phyloP scores from a whole-genome alignment of 1,140 invertebrate species.

The Atta texana region DNA sequence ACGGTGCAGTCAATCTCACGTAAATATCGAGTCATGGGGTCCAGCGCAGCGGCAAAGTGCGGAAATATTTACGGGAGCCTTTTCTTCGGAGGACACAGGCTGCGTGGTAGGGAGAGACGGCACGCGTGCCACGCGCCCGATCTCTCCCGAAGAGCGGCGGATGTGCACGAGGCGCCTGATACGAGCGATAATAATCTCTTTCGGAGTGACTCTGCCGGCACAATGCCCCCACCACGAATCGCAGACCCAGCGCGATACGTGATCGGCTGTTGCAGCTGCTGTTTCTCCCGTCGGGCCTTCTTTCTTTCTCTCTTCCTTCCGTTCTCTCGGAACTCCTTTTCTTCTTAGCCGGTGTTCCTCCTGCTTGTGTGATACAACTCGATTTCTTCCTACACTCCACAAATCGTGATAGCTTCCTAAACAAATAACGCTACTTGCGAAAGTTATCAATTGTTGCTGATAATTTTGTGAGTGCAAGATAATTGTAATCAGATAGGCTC shows the following conservation, averaged over 20 bases:
- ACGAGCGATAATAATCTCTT: slow-evolving; percentile 82
- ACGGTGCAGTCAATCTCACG: neutral
- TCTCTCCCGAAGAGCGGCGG: slow-evolving; percentile 73
- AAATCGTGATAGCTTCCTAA: slow-evolving; percentile 63
- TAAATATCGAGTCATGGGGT: neutral
- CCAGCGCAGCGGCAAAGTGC: neutral
- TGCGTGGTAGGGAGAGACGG: slow-evolving; percentile 71
- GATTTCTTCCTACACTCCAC: slow-evolving; percentile 21
- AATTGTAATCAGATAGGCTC: neutral
- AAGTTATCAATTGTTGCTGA: slow-evolving; percentile 1
- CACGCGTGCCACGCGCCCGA: slow-evolving; percentile 84
- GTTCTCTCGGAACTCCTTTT: slow-evolving; percentile 67
- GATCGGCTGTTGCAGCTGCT: slow-evolving; percentile 85
- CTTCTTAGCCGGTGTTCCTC: slow-evolving; percentile 14
- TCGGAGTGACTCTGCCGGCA: slow-evolving; percentile 80
- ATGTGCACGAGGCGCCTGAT: slow-evolving; percentile 68
- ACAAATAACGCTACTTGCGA: slow-evolving; percentile 61
- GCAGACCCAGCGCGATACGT: slow-evolving; percentile 79
- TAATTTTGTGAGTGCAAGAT: slow-evolving; percentile 3
- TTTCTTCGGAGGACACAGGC: slow-evolving; percentile 36
- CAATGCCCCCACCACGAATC: slow-evolving; percentile 71
- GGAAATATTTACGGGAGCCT: slow-evolving; percentile 44
- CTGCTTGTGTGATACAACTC: neutral
- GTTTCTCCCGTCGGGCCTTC: slow-evolving; percentile 79
- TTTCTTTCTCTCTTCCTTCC: slow-evolving; percentile 78